Conservation (phyloP, 2,888 invertebrate species). For the Morpho deidamia region DNA sequence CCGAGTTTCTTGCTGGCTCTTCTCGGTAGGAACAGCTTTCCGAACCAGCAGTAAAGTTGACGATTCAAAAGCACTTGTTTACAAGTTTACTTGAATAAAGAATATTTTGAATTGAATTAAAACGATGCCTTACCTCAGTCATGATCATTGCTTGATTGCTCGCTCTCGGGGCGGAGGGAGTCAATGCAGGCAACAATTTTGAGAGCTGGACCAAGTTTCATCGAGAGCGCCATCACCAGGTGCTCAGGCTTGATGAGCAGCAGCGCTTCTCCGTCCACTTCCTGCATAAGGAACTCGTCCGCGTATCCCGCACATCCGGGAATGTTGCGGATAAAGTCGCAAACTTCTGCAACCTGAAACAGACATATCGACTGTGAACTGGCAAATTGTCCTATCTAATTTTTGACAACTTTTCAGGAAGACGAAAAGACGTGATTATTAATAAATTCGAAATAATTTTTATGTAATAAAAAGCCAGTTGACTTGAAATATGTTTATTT, state of each 20-base stretch:
- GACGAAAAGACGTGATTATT: too few relatives aligned
- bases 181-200: slow-evolving; percentile 97
- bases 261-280: slow-evolving; percentile 97
- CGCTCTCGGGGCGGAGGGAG: slow-evolving; percentile 84
- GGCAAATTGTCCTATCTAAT: too few relatives aligned
- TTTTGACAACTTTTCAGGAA: too few relatives aligned
- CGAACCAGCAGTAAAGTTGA: too few relatives aligned
- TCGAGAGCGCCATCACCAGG: slow-evolving; percentile 94
- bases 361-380: background rate
- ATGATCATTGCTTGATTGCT: slow-evolving; percentile 43
- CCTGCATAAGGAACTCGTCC: slow-evolving; percentile 95
- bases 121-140: slow-evolving; percentile 50
- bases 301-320: slow-evolving; percentile 96
- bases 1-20: too few relatives aligned
- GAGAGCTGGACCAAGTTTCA: slow-evolving; percentile 96
- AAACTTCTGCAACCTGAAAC: slow-evolving; percentile 89
- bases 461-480: too few relatives aligned
- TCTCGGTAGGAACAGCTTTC: too few relatives aligned
- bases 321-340: slow-evolving; percentile 91
- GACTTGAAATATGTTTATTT: too few relatives aligned
- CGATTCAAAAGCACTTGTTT: too few relatives aligned
- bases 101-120: too few relatives aligned
- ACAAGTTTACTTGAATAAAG: too few relatives aligned
- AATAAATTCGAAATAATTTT: too few relatives aligned
- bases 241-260: slow-evolving; percentile 95